These are phyloP conservation scores for Morpho achilles DNA, from an alignment of 2,888 invertebrate genomes.

Conservation along the genomic window DNA sequence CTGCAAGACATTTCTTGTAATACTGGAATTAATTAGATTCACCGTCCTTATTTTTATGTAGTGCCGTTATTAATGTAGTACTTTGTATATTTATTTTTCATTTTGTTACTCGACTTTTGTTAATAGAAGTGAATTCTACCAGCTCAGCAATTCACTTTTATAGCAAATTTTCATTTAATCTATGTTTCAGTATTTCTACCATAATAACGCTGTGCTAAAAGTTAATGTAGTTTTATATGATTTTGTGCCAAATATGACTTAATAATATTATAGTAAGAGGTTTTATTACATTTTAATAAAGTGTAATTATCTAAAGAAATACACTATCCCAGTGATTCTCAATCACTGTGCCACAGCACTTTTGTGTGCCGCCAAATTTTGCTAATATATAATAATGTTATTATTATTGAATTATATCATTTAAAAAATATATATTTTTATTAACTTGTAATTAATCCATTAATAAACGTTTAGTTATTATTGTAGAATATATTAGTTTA, in stretches of 20 bases:
- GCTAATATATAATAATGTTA: too few relatives aligned
- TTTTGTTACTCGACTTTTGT: neutral
- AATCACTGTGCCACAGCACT: too few relatives aligned
- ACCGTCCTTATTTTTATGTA: constrained; percentile 18
- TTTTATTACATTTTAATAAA: constrained; percentile 12
- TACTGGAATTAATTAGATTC: constrained; percentile 9
- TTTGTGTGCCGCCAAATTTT: too few relatives aligned
- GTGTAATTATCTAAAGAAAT: constrained; percentile 23
- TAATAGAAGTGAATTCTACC: constrained; percentile 40
- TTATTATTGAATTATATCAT: too few relatives aligned
- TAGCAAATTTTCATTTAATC: neutral
- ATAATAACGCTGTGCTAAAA: constrained; percentile 3
- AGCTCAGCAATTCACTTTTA: constrained; percentile 26
- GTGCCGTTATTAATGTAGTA: neutral
- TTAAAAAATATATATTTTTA: too few relatives aligned
- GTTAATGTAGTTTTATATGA: constrained; percentile 20
- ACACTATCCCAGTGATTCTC: too few relatives aligned
- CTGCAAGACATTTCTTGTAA: constrained; percentile 5
- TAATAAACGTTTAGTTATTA: too few relatives aligned
- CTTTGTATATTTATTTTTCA: neutral
- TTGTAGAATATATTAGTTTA: too few relatives aligned
- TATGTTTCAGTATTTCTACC: neutral
- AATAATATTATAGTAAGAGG: constrained; percentile 3
- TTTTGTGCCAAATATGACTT: constrained; percentile 32
- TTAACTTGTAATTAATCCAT: too few relatives aligned